Percentiles rank a stretch among this genome's conserved stretches.
Conservation (phyloP, 2,113 vertebrate species). For the Lota lota region DNA sequence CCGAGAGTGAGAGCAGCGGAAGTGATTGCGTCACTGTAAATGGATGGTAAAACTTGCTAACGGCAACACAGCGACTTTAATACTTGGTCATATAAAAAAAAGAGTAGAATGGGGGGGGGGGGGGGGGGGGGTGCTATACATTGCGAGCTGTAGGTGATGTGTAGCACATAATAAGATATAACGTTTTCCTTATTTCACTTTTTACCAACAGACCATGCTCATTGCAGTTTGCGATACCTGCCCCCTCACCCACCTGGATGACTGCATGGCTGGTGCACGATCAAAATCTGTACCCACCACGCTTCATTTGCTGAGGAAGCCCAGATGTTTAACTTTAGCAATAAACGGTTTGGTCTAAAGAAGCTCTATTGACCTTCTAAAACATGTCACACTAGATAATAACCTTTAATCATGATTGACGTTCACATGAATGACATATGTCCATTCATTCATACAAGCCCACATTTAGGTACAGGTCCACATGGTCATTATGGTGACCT, state of each 20-base stretch:
- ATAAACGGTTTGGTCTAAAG: conserved; percentile 1
- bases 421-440: too few species aligned
- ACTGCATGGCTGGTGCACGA: conserved; percentile 11
- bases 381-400: too few species aligned
- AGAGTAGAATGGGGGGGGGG: conserved; percentile 6
- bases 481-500: too few species aligned
- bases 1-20: conserved; percentile 43
- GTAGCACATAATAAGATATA: conserved; percentile 25
- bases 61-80: conserved; percentile 46
- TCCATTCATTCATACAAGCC: too few species aligned
- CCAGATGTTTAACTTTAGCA: conserved; percentile 15
- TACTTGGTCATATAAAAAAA: conserved; percentile 15
- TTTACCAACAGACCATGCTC: conserved; percentile 1
- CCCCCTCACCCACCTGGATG: conserved; percentile 17
- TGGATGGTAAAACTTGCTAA: conserved; percentile 61
- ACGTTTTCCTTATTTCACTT: conserved; percentile 39
- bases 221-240: neutral
- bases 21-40: conserved; percentile 55
- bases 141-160: conserved; percentile 18
- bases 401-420: too few species aligned
- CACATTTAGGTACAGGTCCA: too few species aligned
- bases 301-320: conserved; percentile 12
- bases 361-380: too few species aligned
- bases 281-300: neutral
- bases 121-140: conserved; percentile 10